Conservation (phyloP, 2,888 invertebrate genomes). For the Crossocerus cetratus region DNA sequence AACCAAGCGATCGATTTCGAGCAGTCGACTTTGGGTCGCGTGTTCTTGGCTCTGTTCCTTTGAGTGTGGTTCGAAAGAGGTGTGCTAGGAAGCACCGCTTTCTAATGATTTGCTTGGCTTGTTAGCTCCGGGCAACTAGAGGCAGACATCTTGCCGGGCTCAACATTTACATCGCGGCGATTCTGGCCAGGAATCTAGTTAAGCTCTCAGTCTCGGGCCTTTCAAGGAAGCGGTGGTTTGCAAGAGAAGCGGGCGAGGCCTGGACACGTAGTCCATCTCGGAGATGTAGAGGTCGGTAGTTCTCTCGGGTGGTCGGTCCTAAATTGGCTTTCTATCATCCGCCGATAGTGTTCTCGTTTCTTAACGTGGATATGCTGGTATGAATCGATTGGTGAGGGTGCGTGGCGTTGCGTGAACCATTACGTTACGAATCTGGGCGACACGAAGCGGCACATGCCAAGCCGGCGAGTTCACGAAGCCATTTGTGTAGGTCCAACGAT, state of each 20-base stretch:
- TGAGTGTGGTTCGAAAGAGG: no score
- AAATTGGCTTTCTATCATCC: background rate
- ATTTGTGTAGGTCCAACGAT: slow-evolving; percentile 76
- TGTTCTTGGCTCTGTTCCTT: no score
- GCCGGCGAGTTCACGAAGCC: slow-evolving; percentile 76
- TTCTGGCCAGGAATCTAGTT: no score
- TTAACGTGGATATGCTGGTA: slow-evolving; percentile 69
- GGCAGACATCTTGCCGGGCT: no score
- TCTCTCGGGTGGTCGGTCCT: slow-evolving; percentile 7
- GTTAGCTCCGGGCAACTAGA: no score
- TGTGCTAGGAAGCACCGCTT: no score
- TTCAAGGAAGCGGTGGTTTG: slow-evolving; percentile 6
- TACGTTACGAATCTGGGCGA: slow-evolving; percentile 77
- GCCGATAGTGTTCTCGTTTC: slow-evolving; percentile 27
- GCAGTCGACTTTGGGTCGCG: no score
- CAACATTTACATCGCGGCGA: no score
- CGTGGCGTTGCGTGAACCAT: slow-evolving; percentile 77
- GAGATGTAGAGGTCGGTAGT: slow-evolving; percentile 59
- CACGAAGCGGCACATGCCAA: slow-evolving; percentile 76
- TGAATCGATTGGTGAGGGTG: slow-evolving; percentile 76
- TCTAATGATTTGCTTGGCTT: no score
- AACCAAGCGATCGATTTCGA: background rate
- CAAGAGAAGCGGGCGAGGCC: slow-evolving; percentile 27
- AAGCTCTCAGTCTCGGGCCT: background rate
- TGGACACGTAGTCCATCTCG: slow-evolving; percentile 28